These are phyloP conservation scores for Oryzias curvinotus DNA, from an alignment of 2,113 vertebrate species.

Conservation along the genomic window DNA sequence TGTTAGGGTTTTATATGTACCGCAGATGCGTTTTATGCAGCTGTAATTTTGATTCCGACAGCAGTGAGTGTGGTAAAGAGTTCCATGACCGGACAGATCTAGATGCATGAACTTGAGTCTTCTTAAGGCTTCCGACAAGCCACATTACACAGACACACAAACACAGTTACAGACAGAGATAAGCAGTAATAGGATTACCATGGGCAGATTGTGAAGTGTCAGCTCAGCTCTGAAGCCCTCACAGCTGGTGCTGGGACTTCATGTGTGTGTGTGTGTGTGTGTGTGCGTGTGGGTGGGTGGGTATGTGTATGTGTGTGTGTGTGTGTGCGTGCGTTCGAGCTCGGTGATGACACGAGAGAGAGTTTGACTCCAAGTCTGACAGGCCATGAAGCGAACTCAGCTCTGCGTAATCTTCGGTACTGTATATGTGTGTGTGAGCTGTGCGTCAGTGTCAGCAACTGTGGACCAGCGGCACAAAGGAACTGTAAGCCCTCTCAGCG, in stretches of 20 bases:
- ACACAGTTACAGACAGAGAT: conserved; percentile 15
- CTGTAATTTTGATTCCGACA: no score
- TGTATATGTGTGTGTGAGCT: conserved; percentile 5
- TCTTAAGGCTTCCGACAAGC: background rate
- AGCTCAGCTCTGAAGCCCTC: conserved; percentile 65
- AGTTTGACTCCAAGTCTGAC: conserved; percentile 52
- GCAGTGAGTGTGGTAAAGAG: no score
- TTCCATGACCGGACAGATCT: no score
- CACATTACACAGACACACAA: background rate
- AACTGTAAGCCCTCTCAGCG: conserved; percentile 44
- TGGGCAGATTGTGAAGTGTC: conserved; percentile 70
- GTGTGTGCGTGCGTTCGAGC: conserved; percentile 19
- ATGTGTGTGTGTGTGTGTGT: conserved; percentile 27
- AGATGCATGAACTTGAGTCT: no score
- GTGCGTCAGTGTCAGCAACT: conserved; percentile 49
- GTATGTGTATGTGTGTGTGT: conserved; percentile 28
- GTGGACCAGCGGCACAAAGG: conserved; percentile 39
- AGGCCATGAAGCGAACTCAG: conserved; percentile 48
- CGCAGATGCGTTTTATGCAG: no score
- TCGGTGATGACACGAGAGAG: conserved; percentile 34
- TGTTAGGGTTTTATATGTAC: no score
- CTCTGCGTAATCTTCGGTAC: background rate
- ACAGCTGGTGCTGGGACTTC: conserved; percentile 32
- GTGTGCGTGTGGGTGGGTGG: background rate
- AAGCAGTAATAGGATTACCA: conserved; percentile 73